A percentile compares a stretch with the other conserved stretches of the same genome.
Conservation (phyloP, 2,113 vertebrate species). For the Stercorarius parasiticus region DNA sequence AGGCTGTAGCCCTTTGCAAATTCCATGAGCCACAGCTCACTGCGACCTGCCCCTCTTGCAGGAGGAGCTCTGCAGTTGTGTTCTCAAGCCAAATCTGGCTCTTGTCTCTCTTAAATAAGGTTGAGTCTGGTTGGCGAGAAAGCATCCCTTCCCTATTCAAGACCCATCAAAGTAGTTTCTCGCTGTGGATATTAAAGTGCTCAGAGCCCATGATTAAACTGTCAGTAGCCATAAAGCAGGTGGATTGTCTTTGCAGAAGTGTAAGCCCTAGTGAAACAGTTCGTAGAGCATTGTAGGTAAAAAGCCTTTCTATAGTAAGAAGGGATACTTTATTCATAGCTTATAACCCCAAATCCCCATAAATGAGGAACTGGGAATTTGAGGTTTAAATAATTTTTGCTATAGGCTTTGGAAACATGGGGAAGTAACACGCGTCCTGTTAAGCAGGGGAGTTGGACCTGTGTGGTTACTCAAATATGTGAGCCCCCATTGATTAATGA, state of each 20-base stretch:
- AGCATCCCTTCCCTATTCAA: neutral
- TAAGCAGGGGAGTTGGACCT: neutral
- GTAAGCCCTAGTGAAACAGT: neutral
- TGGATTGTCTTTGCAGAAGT: neutral
- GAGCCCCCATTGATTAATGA: accelerated
- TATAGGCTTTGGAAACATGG: neutral
- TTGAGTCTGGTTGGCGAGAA: neutral
- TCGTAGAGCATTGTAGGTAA: neutral
- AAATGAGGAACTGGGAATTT: neutral
- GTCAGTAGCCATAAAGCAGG: neutral
- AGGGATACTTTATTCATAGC: neutral
- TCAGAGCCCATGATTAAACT: neutral
- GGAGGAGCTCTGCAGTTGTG: neutral
- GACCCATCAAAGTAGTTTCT: neutral
- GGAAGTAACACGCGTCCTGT: neutral
- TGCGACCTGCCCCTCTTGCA: neutral
- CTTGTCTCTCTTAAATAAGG: neutral
- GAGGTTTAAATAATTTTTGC: neutral
- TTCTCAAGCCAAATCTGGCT: neutral
- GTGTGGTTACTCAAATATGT: neutral
- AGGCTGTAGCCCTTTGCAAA: neutral
- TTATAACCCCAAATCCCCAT: neutral
- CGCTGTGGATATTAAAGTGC: neutral
- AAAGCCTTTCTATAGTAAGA: neutral
- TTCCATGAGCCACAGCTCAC: neutral